Percentiles rank a stretch among this genome's conserved stretches.
phyloP scores from a whole-genome alignment of 2,113 vertebrate genomes.

The Thomomys bottae region DNA sequence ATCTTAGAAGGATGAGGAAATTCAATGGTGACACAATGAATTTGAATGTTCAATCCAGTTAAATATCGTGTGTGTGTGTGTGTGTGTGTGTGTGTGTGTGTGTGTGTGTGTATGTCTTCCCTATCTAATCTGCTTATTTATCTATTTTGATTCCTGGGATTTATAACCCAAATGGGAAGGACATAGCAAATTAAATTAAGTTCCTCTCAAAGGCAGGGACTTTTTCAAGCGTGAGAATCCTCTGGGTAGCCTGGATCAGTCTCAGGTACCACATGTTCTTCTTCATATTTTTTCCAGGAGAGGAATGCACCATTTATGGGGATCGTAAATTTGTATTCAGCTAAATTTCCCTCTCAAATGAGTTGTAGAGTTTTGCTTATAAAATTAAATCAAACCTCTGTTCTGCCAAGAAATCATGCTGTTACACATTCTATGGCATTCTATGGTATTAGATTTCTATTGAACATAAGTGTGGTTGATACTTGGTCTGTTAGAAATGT shows the following conservation, averaged over 20 bases:
- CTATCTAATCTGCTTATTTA: slow-evolving; percentile 36
- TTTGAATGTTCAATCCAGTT: background rate
- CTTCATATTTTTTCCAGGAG: background rate
- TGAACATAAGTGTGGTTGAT: background rate
- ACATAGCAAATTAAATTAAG: background rate
- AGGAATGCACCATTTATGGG: background rate
- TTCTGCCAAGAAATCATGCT: background rate
- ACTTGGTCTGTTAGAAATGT: background rate
- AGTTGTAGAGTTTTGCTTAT: slow-evolving; percentile 27
- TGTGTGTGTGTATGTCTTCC: background rate
- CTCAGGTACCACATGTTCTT: background rate
- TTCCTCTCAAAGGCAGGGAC: background rate
- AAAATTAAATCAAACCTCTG: background rate
- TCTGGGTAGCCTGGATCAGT: background rate
- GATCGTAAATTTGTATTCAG: background rate
- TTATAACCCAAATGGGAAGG: background rate
- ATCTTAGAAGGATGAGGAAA: background rate
- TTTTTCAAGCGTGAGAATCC: background rate
- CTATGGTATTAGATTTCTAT: background rate
- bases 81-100: too few relatives aligned
- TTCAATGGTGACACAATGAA: background rate
- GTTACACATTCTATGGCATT: background rate
- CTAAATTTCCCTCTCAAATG: slow-evolving; percentile 1
- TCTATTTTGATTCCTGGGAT: background rate
- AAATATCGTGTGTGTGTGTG: background rate